Evolutionary conservation across 2,113 vertebrate genomes (phyloP), one percentile per base, ranked within the genome.

Genomic region (Crotalus tigris): DNA sequence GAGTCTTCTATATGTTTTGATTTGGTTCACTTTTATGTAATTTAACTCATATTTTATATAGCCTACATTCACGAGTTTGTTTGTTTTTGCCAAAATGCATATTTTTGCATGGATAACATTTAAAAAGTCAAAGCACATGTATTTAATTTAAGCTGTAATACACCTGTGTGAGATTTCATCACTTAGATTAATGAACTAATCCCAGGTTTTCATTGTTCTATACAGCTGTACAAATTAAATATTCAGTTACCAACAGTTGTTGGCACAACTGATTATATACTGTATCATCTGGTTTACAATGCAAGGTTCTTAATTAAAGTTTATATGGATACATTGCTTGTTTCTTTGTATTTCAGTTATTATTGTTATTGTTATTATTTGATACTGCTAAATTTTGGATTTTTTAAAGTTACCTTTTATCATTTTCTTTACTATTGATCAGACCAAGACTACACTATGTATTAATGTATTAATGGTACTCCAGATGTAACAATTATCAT

Each of bases 71-170:
- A 96, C 91, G 95, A 96, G 93, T 96, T 95, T 95, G 29, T 81
- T 59, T 33, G 44, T 5, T 24, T 98, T 98, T 99, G 98, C 98
- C 98, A 98, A 93, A 98, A 98, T 99, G 99, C 98, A 99, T 95
- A 97, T 97, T 97, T 98, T 97, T 98, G 98, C 98, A 98, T 99
- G 98, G 98, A 98, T 96, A 95, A 96, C 53, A 97, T 97, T 96
- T 90, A 94, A 95, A 96, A 97, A 96, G 89, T 96, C 89, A 90
- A 96, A 95, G 95, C 7, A 44, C 91, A 92, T 93, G 94, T 97
- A 96, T 96, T 95, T 96, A 97, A 98, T 97, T 94, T 97, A 97
- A 95, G 95, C 96, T 95, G 91, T 95, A 93, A 55, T 93, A 94
- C 81, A 89, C 86, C 89, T 96, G 94, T 97, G 96, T 94, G 97